Base-by-base conservation (phyloP, 2,888 invertebrate species). In the Epinotia demarniana region DNA sequence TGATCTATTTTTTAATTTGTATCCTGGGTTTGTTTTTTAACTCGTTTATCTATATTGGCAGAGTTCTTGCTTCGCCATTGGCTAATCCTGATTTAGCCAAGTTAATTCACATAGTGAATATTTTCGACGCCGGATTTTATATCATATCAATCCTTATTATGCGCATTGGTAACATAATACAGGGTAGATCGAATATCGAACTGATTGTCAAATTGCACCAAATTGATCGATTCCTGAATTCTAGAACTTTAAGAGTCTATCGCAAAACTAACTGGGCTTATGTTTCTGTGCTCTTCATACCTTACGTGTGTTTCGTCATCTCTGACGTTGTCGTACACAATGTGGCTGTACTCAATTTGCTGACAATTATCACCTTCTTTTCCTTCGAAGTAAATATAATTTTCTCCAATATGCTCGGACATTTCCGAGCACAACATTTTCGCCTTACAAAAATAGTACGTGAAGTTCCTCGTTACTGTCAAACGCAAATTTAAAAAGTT, bases 161-260 rank as follows among this genome's bases (percentile, higher is more conserved):
- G 18, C 8, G 6, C 19, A 23, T 58, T 8, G 23, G 23, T 12
- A 18, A 61, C 33, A 8, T 39, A 9, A n/a, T 39, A 6, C 12
- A 33, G 4, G 39, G 57, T 1, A 27, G 57, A 43, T n/a, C 23
- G 11, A 64, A 18, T 13, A 63, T 64, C 39, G 2, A 8, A 2
- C 27, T 72, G 9, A 27, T 72, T 19, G 19, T 58, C 8, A 72
- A 64, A 64, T 27, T 72, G 39, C 63, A 72, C 3, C 16, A 46
- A 18, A 9, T 46, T 5, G 64, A 57, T n/a, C 19, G 23, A 46
- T 11, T 64, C 12, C 49, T 66, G 11, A 8, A 23, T 9, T 27
- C 13, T 12, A 49, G 18, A 0, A 8, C 9, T 16, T n/a, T 64
- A n/a, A 46, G 9, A 43, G 43, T 4, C 8, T 46, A 9, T 39